Evolutionary conservation across 2,113 vertebrate species (phyloP), one percentile per base, ranked within the genome.

Genomic region (Halichoeres trimaculatus): DNA sequence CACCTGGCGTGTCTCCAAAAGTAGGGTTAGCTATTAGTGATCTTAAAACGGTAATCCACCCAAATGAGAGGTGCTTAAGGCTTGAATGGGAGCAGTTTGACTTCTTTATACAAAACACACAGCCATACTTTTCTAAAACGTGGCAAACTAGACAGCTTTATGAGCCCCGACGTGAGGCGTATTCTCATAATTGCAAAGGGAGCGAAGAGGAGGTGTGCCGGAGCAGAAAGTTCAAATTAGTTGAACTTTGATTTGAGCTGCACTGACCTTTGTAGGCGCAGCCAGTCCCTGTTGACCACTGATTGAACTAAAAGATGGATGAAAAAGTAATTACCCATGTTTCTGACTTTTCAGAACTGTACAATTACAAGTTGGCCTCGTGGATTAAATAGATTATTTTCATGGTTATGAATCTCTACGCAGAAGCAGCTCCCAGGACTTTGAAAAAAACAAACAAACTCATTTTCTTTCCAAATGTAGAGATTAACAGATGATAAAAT

Each of bases 21-120:
- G 51, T 23, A 12, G 6, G 10, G 20, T 17, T 0, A 50, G 36
- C 11, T 9, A 12, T 60, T 22, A 50, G 23, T 17, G 19, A 45
- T 67, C 20, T 40, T 50, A 13, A 54, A 69, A 8, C 19, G 2
- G 4, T 36, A 43, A 63, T 54, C 38, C 19, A 16, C 20, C 47
- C 13, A 36, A 40, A 70, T 23, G 8, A 14, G 14, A 47, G 45
- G 22, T 3, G 1, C 23, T 8, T 22, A 11, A 1, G 23, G 26
- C 26, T 56, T 40, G 17, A 54, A 40, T 40, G 23, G 23, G 34
- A 24, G 34, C 36, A 48, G 30, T 34, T 80, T 38, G 23, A 54
- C 38, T 54, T 16, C 6, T 40, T 26, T 11, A 50, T 24, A 16
- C 10, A 50, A 50, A 60, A 14, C 56, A 48, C 38, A 30, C 30